These are phyloP conservation scores for Uloborus plumipes DNA, from an alignment of 2,888 invertebrate genomes.

Conservation along the genomic window DNA sequence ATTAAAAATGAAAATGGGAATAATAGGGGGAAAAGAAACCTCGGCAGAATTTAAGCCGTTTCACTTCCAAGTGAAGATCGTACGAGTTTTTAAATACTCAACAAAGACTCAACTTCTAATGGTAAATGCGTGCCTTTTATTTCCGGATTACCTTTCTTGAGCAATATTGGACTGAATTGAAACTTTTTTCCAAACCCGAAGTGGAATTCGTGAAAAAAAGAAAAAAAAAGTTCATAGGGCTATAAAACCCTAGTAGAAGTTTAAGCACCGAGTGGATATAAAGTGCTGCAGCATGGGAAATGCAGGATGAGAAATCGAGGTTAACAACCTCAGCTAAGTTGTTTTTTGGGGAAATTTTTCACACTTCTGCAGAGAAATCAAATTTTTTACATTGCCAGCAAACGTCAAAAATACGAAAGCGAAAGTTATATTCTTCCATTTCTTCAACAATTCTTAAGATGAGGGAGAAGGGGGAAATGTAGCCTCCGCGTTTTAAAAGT, in stretches of 20 bases:
- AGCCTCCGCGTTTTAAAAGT: constrained; percentile 6
- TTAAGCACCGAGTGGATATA: constrained; percentile 34
- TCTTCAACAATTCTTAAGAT: constrained; percentile 29
- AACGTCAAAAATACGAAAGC: constrained; percentile 45
- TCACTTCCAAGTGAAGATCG: constrained; percentile 31
- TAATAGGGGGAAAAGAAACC: too few species aligned
- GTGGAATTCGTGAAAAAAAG: constrained; percentile 34
- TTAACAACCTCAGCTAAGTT: constrained; percentile 46
- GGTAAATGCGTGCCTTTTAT: constrained; percentile 50
- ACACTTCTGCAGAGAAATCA: constrained; percentile 51
- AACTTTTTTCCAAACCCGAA: not conserved
- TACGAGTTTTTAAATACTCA: constrained; percentile 22
- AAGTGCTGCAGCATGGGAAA: constrained; percentile 48
- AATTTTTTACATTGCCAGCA: constrained; percentile 45
- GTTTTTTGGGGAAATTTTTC: constrained; percentile 51
- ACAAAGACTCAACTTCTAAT: constrained; percentile 41
- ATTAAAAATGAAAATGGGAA: too few species aligned
- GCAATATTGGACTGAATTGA: constrained; percentile 19
- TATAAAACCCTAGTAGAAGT: constrained; percentile 53
- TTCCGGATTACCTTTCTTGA: constrained; percentile 53
- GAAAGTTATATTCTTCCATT: constrained; percentile 52
- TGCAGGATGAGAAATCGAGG: constrained; percentile 36
- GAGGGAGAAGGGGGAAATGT: constrained; percentile 12
- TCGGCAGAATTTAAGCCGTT: constrained; percentile 9
- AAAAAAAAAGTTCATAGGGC: constrained; percentile 32